A percentile compares a stretch with the other conserved stretches of the same genome.
Conservation (phyloP, 2,797 vertebrate species). For the Melanotaenia nigrans region DNA sequence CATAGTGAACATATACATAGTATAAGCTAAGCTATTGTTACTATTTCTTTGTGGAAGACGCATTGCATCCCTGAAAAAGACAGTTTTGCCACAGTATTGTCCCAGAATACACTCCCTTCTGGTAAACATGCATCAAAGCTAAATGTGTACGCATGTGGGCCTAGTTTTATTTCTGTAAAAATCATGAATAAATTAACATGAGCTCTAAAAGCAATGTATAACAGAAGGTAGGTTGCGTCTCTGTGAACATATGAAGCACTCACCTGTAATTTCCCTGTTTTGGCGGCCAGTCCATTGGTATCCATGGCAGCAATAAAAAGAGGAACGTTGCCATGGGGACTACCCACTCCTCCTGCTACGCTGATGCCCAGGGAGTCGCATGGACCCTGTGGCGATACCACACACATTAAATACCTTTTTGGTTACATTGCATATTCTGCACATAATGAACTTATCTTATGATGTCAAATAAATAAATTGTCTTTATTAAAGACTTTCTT, state of each 20-base stretch:
- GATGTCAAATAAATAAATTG: not conserved
- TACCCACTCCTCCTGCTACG: constrained; percentile 89
- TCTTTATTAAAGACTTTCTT: not conserved
- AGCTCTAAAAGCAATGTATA: not conserved
- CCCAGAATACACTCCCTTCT: not conserved
- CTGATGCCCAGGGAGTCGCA: constrained; percentile 88
- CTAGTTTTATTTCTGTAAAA: not conserved
- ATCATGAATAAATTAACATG: not conserved
- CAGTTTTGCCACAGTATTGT: not conserved
- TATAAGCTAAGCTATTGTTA: not conserved
- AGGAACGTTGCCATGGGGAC: constrained; percentile 89
- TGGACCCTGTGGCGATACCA: constrained; percentile 77
- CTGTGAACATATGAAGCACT: constrained; percentile 26
- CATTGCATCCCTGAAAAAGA: not conserved
- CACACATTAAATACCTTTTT: constrained; percentile 26
- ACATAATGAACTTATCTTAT: not conserved
- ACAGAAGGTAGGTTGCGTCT: not conserved
- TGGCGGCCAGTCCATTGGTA: constrained; percentile 88
- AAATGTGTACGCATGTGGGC: not conserved
- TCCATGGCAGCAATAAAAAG: constrained; percentile 94
- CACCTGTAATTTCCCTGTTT: constrained; percentile 91
- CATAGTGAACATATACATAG: not conserved
- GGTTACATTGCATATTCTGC: constrained; percentile 21
- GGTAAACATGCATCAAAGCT: not conserved
- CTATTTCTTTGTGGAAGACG: not conserved